phyloP scores from a whole-genome alignment of 92 coral and sea anemone species.

The Diadumene lineata region DNA sequence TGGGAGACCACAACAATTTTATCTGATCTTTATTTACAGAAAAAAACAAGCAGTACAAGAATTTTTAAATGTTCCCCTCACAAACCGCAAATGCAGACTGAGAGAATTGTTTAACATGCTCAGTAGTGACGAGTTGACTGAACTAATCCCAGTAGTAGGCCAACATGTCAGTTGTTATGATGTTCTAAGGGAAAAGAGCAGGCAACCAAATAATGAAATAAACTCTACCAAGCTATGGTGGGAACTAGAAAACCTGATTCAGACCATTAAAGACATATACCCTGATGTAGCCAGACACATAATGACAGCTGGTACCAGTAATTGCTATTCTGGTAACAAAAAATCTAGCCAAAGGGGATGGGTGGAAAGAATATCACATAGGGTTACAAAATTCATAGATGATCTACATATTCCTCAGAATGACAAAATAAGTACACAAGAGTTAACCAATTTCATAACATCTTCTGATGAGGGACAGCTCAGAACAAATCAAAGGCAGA shows the following conservation, averaged over 20 bases:
- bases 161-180: too few relatives aligned
- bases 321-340: slow-evolving; percentile 3
- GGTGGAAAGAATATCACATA: background rate
- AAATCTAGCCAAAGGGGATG: background rate
- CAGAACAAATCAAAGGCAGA: background rate
- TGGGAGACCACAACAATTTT: too few relatives aligned
- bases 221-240: too few relatives aligned
- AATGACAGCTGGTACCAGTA: slow-evolving; percentile 1
- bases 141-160: too few relatives aligned
- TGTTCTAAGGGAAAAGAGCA: too few relatives aligned
- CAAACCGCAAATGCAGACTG: slow-evolving; percentile 4
- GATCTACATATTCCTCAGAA: slow-evolving; percentile 9
- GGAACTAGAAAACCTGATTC: too few relatives aligned
- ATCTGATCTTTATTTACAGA: background rate
- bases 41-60: slow-evolving; percentile 16
- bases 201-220: too few relatives aligned
- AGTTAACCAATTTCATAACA: background rate
- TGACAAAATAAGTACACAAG: background rate
- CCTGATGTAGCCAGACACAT: too few relatives aligned
- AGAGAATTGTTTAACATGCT: slow-evolving; percentile 5
- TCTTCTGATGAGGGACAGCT: slow-evolving; percentile 10
- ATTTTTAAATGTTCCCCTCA: slow-evolving; percentile 8
- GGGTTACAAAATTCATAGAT: slow-evolving; percentile 5
- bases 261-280: too few relatives aligned
- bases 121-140: too few relatives aligned